Evolutionary conservation across 2,797 vertebrate genomes (phyloP).

Genomic region (Pseudomugil tenellus): DNA sequence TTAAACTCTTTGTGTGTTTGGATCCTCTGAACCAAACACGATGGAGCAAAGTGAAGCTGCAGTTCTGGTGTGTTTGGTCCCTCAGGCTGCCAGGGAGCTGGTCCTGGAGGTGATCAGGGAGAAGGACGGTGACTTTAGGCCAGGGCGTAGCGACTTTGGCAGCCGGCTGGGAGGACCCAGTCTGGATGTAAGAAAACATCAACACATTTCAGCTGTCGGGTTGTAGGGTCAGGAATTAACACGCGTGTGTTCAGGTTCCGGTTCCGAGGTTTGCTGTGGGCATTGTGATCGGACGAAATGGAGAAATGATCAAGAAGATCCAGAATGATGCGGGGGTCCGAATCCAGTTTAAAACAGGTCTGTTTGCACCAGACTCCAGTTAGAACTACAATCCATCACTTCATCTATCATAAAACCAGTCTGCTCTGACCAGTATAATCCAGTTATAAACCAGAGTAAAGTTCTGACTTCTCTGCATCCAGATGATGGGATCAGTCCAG

Average conservation of each 20-base stretch:
- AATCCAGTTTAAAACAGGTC: constrained; percentile 98
- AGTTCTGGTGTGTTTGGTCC: background rate
- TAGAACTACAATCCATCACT: no score
- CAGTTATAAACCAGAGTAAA: constrained; percentile 3
- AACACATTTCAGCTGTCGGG: background rate
- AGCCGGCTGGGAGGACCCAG: constrained; percentile 91
- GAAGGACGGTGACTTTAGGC: constrained; percentile 94
- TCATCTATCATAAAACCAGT: background rate
- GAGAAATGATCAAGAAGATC: constrained; percentile 99
- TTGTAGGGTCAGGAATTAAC: no score
- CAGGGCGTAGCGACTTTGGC: constrained; percentile 89
- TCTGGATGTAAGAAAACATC: constrained; percentile 85
- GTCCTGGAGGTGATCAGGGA: constrained; percentile 97
- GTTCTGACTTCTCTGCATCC: constrained; percentile 23
- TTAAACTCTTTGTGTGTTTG: no score
- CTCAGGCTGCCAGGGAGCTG: constrained; percentile 94
- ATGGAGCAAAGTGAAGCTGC: no score
- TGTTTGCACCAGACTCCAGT: constrained; percentile 43
- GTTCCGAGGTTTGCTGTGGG: constrained; percentile 96
- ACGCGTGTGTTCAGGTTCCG: constrained; percentile 84
- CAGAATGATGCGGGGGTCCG: constrained; percentile 96
- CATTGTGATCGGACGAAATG: constrained; percentile 96
- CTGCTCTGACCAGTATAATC: background rate
- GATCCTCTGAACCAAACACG: no score
- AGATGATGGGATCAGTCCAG: constrained; percentile 96